A percentile compares a stretch with the other conserved stretches of the same genome.
Conservation (phyloP, 1,140 invertebrate species). For the Babylonia areolata region DNA sequence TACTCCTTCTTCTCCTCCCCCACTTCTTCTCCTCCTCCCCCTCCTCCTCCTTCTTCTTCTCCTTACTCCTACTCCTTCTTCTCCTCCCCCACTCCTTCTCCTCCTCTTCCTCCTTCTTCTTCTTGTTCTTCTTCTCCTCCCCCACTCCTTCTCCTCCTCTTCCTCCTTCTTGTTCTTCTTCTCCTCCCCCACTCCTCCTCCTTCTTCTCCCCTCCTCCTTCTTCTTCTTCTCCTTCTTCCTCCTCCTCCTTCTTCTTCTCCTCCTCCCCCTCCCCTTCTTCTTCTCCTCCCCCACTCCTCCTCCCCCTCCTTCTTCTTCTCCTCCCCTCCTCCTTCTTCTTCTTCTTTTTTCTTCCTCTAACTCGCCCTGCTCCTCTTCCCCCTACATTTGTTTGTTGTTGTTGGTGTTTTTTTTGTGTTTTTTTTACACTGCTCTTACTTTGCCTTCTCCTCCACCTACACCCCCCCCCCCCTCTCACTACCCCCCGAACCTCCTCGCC, state of each 20-base stretch:
- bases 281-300: background rate
- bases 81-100: background rate
- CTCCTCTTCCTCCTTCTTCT: background rate
- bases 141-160: background rate
- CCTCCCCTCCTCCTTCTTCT: background rate
- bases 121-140: background rate
- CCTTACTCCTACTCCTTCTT: too few species aligned
- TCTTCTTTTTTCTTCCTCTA: background rate
- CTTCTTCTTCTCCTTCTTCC: background rate
- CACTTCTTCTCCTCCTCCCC: too few species aligned
- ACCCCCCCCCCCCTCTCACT: background rate
- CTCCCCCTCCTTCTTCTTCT: background rate
- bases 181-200: background rate
- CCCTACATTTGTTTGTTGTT: background rate
- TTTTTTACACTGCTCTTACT: too few species aligned
- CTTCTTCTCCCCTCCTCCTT: background rate
- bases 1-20: too few species aligned
- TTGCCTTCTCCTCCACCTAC: too few species aligned
- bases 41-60: too few species aligned
- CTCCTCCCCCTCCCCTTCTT: background rate
- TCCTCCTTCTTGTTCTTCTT: too few species aligned
- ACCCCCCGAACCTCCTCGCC: background rate
- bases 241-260: background rate
- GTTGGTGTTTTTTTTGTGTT: too few species aligned
- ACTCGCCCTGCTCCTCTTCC: background rate